Evolutionary conservation across 1,140 invertebrate species (phyloP).

Genomic region (Brachionus rotundiformis): DNA sequence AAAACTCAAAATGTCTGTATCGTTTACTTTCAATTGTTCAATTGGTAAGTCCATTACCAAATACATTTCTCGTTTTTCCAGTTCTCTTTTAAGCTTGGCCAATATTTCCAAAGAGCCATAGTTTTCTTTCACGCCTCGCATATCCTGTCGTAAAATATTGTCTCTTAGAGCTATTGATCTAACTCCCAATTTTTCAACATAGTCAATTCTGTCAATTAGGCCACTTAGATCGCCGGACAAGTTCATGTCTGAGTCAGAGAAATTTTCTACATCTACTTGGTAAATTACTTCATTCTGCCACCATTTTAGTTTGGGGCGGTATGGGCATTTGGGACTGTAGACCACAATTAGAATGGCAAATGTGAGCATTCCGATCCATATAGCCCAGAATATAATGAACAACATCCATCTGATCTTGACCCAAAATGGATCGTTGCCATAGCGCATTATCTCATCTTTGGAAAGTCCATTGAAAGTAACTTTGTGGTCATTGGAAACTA

Average conservation of each 20-base stretch:
- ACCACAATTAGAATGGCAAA: conserved; percentile 42
- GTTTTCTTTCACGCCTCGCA: background rate
- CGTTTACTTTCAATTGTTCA: background rate
- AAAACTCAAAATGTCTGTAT: background rate
- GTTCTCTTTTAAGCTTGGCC: background rate
- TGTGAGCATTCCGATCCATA: conserved; percentile 11
- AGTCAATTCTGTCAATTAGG: background rate
- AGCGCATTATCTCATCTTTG: conserved; percentile 36
- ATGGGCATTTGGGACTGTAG: conserved; percentile 18
- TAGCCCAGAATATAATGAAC: background rate
- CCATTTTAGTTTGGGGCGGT: conserved; percentile 26
- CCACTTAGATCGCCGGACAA: conserved; percentile 12
- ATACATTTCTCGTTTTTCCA: conserved; percentile 29
- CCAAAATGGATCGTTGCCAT: conserved; percentile 34
- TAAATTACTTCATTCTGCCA: conserved; percentile 47
- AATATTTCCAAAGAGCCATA: background rate
- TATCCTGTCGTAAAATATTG: background rate
- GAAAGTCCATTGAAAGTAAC: conserved; percentile 33
- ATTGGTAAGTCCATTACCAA: conserved; percentile 19
- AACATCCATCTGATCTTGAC: conserved; percentile 45
- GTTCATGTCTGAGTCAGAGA: conserved; percentile 19
- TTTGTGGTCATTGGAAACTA: background rate
- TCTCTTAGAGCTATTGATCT: background rate
- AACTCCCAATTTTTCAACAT: background rate
- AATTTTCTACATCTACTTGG: conserved; percentile 21